Base-by-base conservation (phyloP, 2,113 vertebrate species). In the Ancistrus triradiatus region DNA sequence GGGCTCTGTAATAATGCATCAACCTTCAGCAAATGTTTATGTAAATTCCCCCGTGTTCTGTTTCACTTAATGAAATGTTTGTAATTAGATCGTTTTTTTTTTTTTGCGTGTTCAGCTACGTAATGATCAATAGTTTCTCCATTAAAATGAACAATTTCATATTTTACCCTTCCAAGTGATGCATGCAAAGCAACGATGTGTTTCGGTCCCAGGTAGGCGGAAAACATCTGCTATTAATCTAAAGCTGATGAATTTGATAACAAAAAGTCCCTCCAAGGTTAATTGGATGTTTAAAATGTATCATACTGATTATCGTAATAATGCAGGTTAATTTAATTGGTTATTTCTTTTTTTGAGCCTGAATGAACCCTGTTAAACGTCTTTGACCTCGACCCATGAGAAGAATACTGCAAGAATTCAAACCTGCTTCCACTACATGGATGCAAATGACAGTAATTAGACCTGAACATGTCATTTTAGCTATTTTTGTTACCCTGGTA, bases 81-180 rank as follows among this genome's bases (percentile, higher is more conserved):
- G 82, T 82, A 85, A 83, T 86, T 83, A 86, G 81, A 85, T 86
- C 83, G 78, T 66, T 83, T 81, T 80, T 80, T 80, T 66, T 83
- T 81, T 80, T 80, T 80, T 84, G 84, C 80, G 81, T 86, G 77
- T 84, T 85, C 79, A 80, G 84, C 83, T 83, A 83, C 82, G 83
- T 84, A 85, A 86, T 86, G 85, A 86, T 81, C 77, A 81, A 81
- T 77, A 83, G 75, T 80, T 83, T 83, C 77, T 78, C 77, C 87
- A 59, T 88, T 88, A 14, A 91, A 90, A 90, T 72, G 55, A 66
- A 56, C 61, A 66, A 72, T 66, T 61, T 49, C 55, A 42, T 66
- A 56, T 55, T 61, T 61, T 61, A 66, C 24, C 62, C 62, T 66
- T 71, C 49, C 15, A 55, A 49, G 57, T 50, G 40, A 49, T 58